These are phyloP conservation scores for Melanaphis sacchari DNA, from an alignment of 1,140 invertebrate species.

Conservation along the genomic window DNA sequence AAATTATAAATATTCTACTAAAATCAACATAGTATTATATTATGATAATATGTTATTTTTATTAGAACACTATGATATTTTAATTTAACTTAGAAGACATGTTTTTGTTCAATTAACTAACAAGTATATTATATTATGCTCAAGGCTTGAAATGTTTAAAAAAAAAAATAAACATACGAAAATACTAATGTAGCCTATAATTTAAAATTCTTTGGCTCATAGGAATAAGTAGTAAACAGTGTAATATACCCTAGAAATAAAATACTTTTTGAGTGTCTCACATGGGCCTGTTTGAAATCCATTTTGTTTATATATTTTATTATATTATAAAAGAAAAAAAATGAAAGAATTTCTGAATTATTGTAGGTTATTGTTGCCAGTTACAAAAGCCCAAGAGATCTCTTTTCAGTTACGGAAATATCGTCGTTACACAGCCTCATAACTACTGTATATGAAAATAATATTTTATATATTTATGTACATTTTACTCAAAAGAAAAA, in stretches of 20 bases:
- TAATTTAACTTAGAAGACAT: background rate
- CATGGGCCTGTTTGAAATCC: slow-evolving; percentile 11
- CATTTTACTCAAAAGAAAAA: slow-evolving; percentile 4
- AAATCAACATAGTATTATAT: background rate
- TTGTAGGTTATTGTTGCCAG: slow-evolving; percentile 35
- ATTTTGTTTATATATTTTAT: slow-evolving; percentile 33
- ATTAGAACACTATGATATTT: background rate
- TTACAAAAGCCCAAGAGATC: slow-evolving; percentile 48
- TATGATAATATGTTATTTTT: background rate
- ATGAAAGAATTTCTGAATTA: slow-evolving; percentile 44
- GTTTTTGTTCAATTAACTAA: background rate
- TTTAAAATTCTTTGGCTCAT: background rate
- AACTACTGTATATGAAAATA: background rate
- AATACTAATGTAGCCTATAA: background rate
- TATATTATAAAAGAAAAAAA: background rate
- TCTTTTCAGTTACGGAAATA: slow-evolving; percentile 48
- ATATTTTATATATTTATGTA: background rate
- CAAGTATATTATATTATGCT: background rate
- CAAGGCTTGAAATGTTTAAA: background rate
- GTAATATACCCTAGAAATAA: background rate
- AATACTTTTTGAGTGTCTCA: background rate
- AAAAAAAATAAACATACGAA: background rate
- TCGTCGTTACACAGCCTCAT: slow-evolving; percentile 35
- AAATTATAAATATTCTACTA: background rate
- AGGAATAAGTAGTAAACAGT: background rate